Evolutionary conservation across 2,797 vertebrate species (phyloP), one percentile per base, ranked within the genome.

Genomic region (Myotis pilosus): DNA sequence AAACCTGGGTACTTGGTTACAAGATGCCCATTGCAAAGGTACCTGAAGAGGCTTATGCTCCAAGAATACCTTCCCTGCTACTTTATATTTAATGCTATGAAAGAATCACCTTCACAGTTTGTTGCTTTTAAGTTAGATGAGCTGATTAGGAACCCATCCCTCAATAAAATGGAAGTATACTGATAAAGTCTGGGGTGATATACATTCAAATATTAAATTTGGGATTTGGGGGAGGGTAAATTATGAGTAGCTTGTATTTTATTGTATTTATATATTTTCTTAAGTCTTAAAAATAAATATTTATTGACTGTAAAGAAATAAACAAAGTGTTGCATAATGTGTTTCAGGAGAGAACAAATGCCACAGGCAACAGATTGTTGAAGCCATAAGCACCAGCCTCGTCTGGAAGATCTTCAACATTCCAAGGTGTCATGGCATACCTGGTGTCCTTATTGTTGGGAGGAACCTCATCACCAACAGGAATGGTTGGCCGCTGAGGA

Each of bases 261-360:
- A n/a, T 49, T n/a, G 16, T 47, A n/a, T 69, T 81, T 79, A 23
- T 62, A 44, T 79, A 49, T 90, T 71, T 87, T 64, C 8, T 9
- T 85, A 7, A 28, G 49, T 89, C 71, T 62, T 38, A 33, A 81
- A 79, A 87, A n/a, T 55, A 72, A 55, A 7, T 81, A 49, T 36
- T 95, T 87, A 66, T 62, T 64, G 78, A 57, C 60, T 33, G 8
- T 95, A 94, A 82, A 68, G 72, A 96, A 95, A 92, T 86, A 23
- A 44, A 86, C 86, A 23, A 44, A 86, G 25, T 28, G 1, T 92
- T 91, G 55, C 76, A 36, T 44, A 89, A 91, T 85, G 60, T 91
- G 75, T 78, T 94, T 80, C 22, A 76, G 79, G 64, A 79, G 66
- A 83, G 57, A 76, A 22, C 84, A 47, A 36, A 30, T 8, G 60